Percentiles rank a stretch among this genome's conserved stretches.
Conservation (phyloP, 2,888 invertebrate genomes). For the Plebejus argus region DNA sequence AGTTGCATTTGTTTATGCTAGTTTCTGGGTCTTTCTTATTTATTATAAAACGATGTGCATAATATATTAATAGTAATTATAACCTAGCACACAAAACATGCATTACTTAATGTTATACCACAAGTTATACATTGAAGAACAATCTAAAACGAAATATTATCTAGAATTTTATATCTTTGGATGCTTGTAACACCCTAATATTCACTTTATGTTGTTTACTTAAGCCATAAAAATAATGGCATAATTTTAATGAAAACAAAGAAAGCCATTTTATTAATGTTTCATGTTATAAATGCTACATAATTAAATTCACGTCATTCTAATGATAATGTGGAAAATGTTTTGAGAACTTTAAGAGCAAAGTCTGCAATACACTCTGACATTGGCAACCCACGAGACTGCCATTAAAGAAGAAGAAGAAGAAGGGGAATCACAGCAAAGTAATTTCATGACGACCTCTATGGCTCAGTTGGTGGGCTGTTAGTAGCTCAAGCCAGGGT, state of each 20-base stretch:
- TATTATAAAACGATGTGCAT: no score
- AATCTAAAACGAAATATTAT: not conserved
- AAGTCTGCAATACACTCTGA: no score
- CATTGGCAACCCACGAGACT: no score
- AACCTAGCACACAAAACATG: no score
- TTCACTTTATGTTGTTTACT: constrained; percentile 28
- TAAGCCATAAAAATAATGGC: not conserved
- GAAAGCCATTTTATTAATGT: constrained; percentile 7
- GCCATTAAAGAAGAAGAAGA: no score
- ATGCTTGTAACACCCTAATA: not conserved
- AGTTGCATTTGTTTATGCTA: not conserved
- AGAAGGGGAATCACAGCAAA: no score
- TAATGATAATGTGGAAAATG: not conserved
- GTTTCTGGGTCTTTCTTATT: no score
- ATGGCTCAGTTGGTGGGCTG: not conserved
- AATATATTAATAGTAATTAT: no score
- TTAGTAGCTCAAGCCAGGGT: no score
- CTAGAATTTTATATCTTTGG: not conserved
- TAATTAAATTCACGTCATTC: not conserved
- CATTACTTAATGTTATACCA: no score
- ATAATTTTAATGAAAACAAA: constrained; percentile 23
- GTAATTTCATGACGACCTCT: not conserved
- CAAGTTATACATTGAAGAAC: not conserved
- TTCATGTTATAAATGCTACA: not conserved
- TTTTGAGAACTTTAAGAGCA: not conserved